Conservation (phyloP, 2,113 vertebrate species). For the Notothenia coriiceps region DNA sequence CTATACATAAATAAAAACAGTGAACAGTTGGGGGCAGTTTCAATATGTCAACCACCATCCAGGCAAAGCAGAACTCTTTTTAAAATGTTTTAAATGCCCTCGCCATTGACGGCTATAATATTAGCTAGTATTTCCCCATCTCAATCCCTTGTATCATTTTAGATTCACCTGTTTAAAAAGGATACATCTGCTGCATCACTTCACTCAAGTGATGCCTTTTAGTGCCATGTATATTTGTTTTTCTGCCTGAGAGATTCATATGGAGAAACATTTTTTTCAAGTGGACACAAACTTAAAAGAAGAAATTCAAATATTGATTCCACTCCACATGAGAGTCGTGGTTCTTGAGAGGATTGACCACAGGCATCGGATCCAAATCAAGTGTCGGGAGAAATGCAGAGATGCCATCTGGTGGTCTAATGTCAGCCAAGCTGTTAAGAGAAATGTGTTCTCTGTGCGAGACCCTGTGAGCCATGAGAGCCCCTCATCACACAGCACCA, state of each 20-base stretch:
- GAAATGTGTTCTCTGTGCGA: slow-evolving; percentile 62
- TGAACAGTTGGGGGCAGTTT: background rate
- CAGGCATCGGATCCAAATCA: slow-evolving; percentile 68
- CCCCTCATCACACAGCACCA: slow-evolving; percentile 58
- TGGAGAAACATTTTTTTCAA: slow-evolving; percentile 33
- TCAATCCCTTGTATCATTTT: background rate
- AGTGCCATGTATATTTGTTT: slow-evolving; percentile 24
- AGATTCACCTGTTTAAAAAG: slow-evolving; percentile 15
- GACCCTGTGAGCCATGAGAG: slow-evolving; percentile 53
- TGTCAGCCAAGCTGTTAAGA: slow-evolving; percentile 75
- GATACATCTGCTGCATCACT: background rate
- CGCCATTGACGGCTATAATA: no score
- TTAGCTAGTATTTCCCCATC: background rate
- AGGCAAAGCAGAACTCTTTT: background rate
- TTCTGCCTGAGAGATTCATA: slow-evolving; percentile 14
- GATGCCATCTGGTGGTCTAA: slow-evolving; percentile 80
- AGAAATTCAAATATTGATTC: slow-evolving; percentile 74
- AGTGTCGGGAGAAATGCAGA: slow-evolving; percentile 74
- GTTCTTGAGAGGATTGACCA: slow-evolving; percentile 66
- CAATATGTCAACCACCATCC: background rate
- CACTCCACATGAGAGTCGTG: slow-evolving; percentile 52
- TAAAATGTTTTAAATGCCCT: no score
- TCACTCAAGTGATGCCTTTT: slow-evolving; percentile 1
- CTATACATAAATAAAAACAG: background rate
- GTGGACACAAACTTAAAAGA: slow-evolving; percentile 48